Evolutionary conservation across 1,140 invertebrate species (phyloP), one percentile per base, ranked within the genome.

Genomic region (Aphelenchoides avenae): DNA sequence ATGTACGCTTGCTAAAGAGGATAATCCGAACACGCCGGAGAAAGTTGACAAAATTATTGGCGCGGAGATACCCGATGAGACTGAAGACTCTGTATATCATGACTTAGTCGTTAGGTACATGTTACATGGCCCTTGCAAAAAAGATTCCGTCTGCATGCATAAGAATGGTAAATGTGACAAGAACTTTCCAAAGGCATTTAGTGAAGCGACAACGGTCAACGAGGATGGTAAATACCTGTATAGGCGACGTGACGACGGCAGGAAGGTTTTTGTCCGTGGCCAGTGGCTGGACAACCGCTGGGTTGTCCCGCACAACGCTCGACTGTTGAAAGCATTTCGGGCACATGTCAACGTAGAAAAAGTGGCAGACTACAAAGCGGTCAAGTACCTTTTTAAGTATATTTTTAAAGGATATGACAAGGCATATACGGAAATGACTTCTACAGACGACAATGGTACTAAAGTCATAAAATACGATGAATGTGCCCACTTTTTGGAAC

Each of bases 391-490:
- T 22, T 55, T 55, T 34, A 55, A 55, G 22, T 55, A 55, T 31
- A 57, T 55, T 4, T 55, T 55, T 31, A 55, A 55, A 59, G 52
- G 52, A 0, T 31, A 55, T 55, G 52, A 55, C 57, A 33, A 24
- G 0, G 52, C 52, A 3, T 3, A 15, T 40, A 55, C 57, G 24
- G 3, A 36, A 33, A 4, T 58, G 0, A 5, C 15, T 60, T 13
- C 1, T 37, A 26, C 11, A 57, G 18, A 55, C 34, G 48, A 15
- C 18, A 22, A 55, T 0, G 40, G 5, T n/a, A n/a, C n/a, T 33
- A 55, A 55, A 29, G 29, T 18, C 3, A 15, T 55, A 22, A 1
- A 15, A 5, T 57, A 55, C 22, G 52, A 55, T 58, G 52, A 55
- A 31, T 29, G 29, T 13, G 29, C 5, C n/a, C 20, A 57, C n/a